Conservation (phyloP, 2,888 invertebrate genomes). For the Aspidiotus rigidus region DNA sequence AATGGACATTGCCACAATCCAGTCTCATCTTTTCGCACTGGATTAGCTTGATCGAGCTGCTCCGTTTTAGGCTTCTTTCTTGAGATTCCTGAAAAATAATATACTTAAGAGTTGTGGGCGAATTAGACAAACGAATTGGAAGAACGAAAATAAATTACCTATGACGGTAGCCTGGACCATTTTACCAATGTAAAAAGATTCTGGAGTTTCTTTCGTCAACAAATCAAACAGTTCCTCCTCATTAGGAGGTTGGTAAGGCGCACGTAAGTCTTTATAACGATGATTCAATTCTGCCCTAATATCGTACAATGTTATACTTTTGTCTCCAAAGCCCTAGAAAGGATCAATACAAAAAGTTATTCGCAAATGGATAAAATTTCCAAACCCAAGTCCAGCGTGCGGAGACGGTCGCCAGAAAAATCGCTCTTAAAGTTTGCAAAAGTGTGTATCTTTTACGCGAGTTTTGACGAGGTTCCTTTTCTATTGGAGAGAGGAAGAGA, state of each 20-base stretch:
- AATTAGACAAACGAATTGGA: neutral
- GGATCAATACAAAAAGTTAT: neutral
- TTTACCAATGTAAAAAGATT: conserved; percentile 82
- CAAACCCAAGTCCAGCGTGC: too few species aligned
- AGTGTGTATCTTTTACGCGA: too few species aligned
- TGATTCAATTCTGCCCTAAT: conserved; percentile 91
- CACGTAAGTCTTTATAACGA: conserved; percentile 82
- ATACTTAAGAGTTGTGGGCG: neutral
- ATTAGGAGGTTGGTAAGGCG: conserved; percentile 65
- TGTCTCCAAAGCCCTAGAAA: conserved; percentile 66
- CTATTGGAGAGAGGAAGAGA: too few species aligned
- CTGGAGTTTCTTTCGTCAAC: conserved; percentile 90
- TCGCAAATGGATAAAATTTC: too few species aligned
- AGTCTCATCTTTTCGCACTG: conserved; percentile 86
- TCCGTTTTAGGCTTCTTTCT: conserved; percentile 85
- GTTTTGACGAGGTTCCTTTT: too few species aligned
- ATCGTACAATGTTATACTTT: conserved; percentile 91
- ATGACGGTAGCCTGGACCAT: conserved; percentile 71
- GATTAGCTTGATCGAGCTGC: conserved; percentile 90
- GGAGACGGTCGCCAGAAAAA: too few species aligned
- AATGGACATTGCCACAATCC: conserved; percentile 97
- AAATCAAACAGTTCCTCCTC: conserved; percentile 87
- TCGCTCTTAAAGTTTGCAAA: too few species aligned
- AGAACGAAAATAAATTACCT: conserved; percentile 38
- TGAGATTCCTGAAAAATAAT: conserved; percentile 54